Evolutionary conservation across 2,113 vertebrate species (phyloP), one percentile per base, ranked within the genome.

Genomic region (Percopsis transmontana): DNA sequence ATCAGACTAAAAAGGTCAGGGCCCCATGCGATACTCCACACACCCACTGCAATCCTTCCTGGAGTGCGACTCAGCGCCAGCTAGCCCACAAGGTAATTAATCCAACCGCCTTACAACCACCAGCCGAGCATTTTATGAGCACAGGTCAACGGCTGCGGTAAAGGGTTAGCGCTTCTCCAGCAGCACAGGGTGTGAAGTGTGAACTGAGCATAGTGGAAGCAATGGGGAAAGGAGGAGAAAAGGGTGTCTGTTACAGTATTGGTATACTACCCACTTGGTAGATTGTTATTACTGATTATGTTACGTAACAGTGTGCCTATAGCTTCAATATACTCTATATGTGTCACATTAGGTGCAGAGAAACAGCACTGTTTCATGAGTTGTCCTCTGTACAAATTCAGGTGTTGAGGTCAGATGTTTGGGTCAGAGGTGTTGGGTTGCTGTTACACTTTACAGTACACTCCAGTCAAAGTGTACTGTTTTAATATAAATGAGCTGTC

Each of bases 141-240:
- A 19, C 60, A 68, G 79, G 84, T 85, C 81, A 74, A 79, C 56
- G 68, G 66, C 72, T 74, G 56, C 15, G 15, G 82, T 81, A 70
- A 80, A 69, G 87, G 87, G 88, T 89, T 85, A 90, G 72, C 54
- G 80, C 76, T 71, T 85, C 73, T 78, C 77, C 85, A 82, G 81
- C 63, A 20, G 69, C 75, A 55, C 13, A 45, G 56, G 59, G 45
- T 64, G 63, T 14, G 72, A 77, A 76, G 87, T 80, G 23, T 85
- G 85, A 87, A 83, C 64, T 70, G 54, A 77, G 42, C 16, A 20
- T 7, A 4, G 33, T 68, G 55, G 33, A 72, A 66, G 81, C 76
- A 77, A 81, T 76, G 74, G 47, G 42, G 54, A 33, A 60, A 45
- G 45, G 63, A 59, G 53, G 12, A 70, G 58, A 72, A 39, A 41